A percentile compares a stretch with the other conserved stretches of the same genome.
phyloP scores from a whole-genome alignment of 2,888 invertebrate species.

The Molorchus minor region DNA sequence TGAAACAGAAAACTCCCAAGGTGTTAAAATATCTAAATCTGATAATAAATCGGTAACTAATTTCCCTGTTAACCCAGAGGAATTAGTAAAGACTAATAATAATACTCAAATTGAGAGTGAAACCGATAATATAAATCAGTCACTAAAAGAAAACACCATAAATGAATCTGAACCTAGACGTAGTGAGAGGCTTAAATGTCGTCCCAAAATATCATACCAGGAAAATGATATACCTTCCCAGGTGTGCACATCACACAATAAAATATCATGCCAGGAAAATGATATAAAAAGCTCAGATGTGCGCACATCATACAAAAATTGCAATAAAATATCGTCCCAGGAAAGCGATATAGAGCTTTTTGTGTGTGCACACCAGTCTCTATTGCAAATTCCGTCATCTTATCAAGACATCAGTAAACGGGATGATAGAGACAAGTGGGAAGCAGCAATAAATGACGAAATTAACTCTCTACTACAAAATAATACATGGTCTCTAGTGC shows the following conservation, averaged over 20 bases:
- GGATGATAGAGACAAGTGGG: not conserved
- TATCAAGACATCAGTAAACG: not conserved
- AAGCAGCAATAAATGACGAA: not conserved
- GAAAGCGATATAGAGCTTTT: not conserved
- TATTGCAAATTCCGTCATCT: slow-evolving; percentile 2
- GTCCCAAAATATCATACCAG: not conserved
- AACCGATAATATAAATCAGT: slow-evolving; percentile 8
- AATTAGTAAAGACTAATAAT: not conserved
- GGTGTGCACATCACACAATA: not conserved
- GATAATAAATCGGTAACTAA: not conserved
- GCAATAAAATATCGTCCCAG: slow-evolving; percentile 2
- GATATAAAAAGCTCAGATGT: slow-evolving; percentile 2
- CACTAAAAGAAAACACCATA: not conserved
- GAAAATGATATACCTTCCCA: not conserved
- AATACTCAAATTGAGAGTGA: slow-evolving; percentile 5
- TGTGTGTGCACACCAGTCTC: slow-evolving; percentile 1
- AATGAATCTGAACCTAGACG: slow-evolving; percentile 2
- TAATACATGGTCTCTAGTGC: slow-evolving; percentile 4
- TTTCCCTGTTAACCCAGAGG: not conserved
- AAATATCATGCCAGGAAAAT: slow-evolving; percentile 1
- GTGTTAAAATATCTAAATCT: slow-evolving; percentile 6
- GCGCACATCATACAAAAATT: not conserved
- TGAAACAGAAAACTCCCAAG: slow-evolving; percentile 6
- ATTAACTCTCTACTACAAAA: not conserved
- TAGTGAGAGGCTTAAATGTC: not conserved